Evolutionary conservation across 2,113 vertebrate species (phyloP), one percentile per base, ranked within the genome.

Genomic region (Oryzias melastigma): DNA sequence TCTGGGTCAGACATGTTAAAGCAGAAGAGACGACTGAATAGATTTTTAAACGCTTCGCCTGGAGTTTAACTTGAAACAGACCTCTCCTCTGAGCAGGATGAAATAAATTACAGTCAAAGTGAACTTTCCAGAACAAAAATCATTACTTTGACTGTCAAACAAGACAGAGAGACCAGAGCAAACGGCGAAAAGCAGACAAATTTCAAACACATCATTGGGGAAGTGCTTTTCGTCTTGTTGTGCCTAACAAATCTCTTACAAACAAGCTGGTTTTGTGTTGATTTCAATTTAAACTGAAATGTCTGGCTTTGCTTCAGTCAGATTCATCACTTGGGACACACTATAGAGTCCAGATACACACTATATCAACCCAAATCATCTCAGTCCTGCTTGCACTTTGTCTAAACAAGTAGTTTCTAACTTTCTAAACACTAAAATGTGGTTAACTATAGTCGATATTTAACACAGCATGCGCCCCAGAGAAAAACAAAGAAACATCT

Each of bases 21-120:
- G 35, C 46, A 51, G 35, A 24, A 65, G 41, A 67, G 52, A 68
- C 27, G 3, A 44, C 52, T 47, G 16, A 19, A 47, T 18, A 47
- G 10, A 8, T 72, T 70, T 83, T 83, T 71, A 77, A 88, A 89
- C 61, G 67, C 67, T 83, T 53, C 72, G 62, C 73, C 65, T 57
- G 75, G 22, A n/a, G 41, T 56, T 49, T 47, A 65, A 68, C 73
- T 51, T 54, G 47, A 79, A 71, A 60, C 57, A 27, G 73, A 65
- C 42, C 14, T 64, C 65, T 58, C 60, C 48, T 57, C 58, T 62
- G 73, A 78, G 71, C 75, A 82, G 73, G 74, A 81, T 75, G 58
- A 72, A 82, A 82, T 74, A 76, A 78, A 88, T 81, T 60, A 82
- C 64, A 71, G 45, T 68, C 72, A 66, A 66, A 46, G 25, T 66